Percentiles rank a stretch among this genome's conserved stretches.
These are phyloP conservation scores for Patiria pectinifera DNA, from an alignment of 53 echinoderm and acorn worm genomes.

Conservation along the genomic window DNA sequence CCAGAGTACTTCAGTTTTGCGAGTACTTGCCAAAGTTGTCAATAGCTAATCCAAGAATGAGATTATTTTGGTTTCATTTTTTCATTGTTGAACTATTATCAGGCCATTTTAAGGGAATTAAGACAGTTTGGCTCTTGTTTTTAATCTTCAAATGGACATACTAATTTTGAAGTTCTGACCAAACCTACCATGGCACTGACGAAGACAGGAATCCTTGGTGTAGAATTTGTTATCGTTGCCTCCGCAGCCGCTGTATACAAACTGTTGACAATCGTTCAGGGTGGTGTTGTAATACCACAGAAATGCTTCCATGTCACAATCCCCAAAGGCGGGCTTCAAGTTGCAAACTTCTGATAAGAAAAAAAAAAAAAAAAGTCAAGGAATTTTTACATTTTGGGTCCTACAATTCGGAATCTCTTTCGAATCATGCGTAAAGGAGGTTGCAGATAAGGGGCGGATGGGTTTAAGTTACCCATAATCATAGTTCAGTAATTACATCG, in stretches of 20 bases:
- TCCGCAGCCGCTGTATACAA: slow-evolving; percentile 73
- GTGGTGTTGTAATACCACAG: slow-evolving; percentile 77
- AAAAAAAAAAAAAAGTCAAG: neutral
- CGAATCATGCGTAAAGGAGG: no score
- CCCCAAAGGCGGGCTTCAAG: slow-evolving; percentile 61
- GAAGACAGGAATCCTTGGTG: slow-evolving; percentile 57
- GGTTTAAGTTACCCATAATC: no score
- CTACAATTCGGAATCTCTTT: neutral
- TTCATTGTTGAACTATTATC: no score
- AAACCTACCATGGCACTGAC: slow-evolving; percentile 69
- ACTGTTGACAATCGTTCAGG: slow-evolving; percentile 62
- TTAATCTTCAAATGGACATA: no score
- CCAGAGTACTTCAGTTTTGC: no score
- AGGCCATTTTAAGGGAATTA: no score
- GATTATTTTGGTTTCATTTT: no score
- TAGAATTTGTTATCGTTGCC: slow-evolving; percentile 78
- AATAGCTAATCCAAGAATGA: no score
- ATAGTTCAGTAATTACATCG: neutral
- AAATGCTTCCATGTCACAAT: slow-evolving; percentile 47
- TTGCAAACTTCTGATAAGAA: slow-evolving; percentile 63
- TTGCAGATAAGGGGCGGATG: no score
- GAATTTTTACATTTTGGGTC: neutral
- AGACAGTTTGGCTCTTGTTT: no score
- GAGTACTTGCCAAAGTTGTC: no score
- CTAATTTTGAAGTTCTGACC: no score